Conservation (phyloP, 2,113 vertebrate genomes). For the Parotia lawesii region DNA sequence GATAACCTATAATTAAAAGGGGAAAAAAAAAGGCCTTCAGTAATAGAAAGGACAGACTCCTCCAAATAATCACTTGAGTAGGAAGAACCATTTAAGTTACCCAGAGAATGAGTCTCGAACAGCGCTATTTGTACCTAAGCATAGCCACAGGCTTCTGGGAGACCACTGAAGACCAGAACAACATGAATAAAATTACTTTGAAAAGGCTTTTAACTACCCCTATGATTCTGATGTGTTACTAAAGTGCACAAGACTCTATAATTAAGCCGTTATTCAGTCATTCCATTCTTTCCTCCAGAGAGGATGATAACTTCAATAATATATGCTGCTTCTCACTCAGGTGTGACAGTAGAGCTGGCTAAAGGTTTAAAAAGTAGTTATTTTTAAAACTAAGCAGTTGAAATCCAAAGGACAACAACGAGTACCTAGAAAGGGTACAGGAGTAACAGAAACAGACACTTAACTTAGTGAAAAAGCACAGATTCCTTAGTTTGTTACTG, state of each 20-base stretch:
- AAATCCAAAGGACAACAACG: not conserved
- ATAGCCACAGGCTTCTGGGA: not conserved
- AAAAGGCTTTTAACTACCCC: not conserved
- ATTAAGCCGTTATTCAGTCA: not conserved
- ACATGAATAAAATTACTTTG: not conserved
- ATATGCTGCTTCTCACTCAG: not conserved
- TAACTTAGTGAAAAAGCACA: not conserved
- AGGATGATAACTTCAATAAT: not conserved
- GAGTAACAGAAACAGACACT: not conserved
- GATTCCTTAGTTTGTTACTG: not conserved
- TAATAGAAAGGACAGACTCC: not conserved
- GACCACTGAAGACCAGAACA: not conserved
- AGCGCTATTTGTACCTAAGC: not conserved
- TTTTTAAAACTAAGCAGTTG: not conserved
- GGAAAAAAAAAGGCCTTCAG: not conserved
- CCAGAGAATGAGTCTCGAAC: not conserved
- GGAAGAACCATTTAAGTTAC: not conserved
- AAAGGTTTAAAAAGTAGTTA: not conserved
- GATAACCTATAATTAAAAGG: conserved; percentile 75
- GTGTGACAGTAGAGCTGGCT: not conserved
- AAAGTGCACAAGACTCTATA: not conserved
- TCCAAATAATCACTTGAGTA: not conserved
- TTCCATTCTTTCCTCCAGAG: not conserved
- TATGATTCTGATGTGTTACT: not conserved
- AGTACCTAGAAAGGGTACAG: not conserved